These are phyloP conservation scores for Perizoma affinitatum DNA, from an alignment of 2,888 invertebrate genomes.

Conservation along the genomic window DNA sequence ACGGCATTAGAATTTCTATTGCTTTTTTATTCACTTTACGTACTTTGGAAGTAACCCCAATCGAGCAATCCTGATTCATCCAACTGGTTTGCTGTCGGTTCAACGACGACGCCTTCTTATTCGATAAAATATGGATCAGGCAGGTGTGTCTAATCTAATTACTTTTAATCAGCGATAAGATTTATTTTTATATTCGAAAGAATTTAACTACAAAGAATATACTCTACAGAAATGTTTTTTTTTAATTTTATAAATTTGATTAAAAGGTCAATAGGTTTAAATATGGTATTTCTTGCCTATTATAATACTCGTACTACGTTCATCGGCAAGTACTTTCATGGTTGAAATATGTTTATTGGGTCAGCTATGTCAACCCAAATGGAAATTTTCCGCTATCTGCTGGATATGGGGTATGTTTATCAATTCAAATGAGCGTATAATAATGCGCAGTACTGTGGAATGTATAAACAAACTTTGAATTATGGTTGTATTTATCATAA, in stretches of 20 bases:
- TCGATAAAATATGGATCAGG: slow-evolving; percentile 36
- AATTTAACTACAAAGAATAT: no score
- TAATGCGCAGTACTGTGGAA: slow-evolving; percentile 23
- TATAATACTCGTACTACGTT: no score
- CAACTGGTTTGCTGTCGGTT: slow-evolving; percentile 41
- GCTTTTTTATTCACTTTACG: no score
- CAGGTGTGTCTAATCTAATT: slow-evolving; percentile 38
- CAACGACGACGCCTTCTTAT: slow-evolving; percentile 37
- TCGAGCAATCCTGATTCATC: slow-evolving; percentile 16
- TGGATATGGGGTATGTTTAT: slow-evolving; percentile 18
- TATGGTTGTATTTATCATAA: slow-evolving; percentile 19
- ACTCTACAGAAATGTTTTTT: no score
- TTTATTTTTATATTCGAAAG: no score
- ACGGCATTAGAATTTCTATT: no score
- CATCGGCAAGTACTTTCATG: no score
- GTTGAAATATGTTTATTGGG: slow-evolving; percentile 11
- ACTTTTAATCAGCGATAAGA: slow-evolving; percentile 30
- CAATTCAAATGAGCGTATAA: slow-evolving; percentile 15
- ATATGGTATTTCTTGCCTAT: no score
- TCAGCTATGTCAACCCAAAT: slow-evolving; percentile 9
- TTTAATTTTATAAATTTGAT: background rate
- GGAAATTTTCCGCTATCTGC: slow-evolving; percentile 21
- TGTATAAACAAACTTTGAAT: slow-evolving; percentile 25
- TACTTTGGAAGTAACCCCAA: no score
- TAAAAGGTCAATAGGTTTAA: no score